Evolutionary conservation across 2,113 vertebrate genomes (phyloP).

Genomic region (Coptodon rendalli): DNA sequence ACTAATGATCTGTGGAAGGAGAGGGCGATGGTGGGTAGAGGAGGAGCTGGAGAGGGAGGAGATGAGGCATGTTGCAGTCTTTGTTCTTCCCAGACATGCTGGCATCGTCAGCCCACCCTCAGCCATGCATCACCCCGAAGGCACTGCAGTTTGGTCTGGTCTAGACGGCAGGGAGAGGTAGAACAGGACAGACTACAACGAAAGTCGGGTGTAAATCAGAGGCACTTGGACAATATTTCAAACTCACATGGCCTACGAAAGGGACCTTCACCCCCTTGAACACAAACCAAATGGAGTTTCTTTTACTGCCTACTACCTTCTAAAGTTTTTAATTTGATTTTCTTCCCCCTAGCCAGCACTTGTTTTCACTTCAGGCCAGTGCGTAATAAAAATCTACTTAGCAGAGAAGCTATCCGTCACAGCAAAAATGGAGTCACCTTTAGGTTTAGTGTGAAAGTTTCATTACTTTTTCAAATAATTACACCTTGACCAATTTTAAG

Average conservation of each 20-base stretch:
- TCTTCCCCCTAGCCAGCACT: not conserved
- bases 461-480: not conserved
- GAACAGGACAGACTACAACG: not conserved
- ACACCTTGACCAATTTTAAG: not conserved
- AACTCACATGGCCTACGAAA: not conserved
- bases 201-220: not conserved
- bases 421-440: not conserved
- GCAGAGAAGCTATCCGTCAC: not conserved
- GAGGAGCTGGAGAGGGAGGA: not conserved
- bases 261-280: not conserved
- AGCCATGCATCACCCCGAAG: slow-evolving; percentile 31
- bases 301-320: not conserved
- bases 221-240: not conserved
- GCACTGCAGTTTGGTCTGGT: slow-evolving; percentile 19
- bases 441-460: not conserved
- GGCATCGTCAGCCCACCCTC: slow-evolving; percentile 55
- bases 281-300: not conserved
- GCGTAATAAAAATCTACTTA: not conserved
- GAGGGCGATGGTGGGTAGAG: slow-evolving; percentile 26
- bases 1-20: slow-evolving; percentile 46
- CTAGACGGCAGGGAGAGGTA: slow-evolving; percentile 16
- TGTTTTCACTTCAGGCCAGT: not conserved
- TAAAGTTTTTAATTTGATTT: not conserved
- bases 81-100: slow-evolving; percentile 61
- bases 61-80: slow-evolving; percentile 44